phyloP scores from a whole-genome alignment of 2,888 invertebrate genomes.

The Deilephila elpenor region DNA sequence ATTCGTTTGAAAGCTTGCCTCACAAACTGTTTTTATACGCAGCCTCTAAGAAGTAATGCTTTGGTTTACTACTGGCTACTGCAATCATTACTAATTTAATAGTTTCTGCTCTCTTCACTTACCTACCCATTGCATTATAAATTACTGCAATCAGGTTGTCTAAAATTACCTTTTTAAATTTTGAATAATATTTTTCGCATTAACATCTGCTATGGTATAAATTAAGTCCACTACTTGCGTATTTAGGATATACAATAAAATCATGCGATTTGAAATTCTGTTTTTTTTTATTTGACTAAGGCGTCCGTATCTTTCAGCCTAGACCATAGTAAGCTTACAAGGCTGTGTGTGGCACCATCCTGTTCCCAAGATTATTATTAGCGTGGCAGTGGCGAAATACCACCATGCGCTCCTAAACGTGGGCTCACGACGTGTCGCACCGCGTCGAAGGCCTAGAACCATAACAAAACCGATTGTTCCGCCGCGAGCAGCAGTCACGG shows the following conservation, averaged over 20 bases:
- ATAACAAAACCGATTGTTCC: conserved; percentile 59
- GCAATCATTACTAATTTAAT: neutral
- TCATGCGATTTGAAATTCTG: no score
- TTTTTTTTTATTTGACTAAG: neutral
- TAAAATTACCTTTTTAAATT: no score
- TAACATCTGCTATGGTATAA: no score
- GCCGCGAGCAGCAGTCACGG: conserved; percentile 40
- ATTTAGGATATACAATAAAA: no score
- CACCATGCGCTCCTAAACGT: conserved; percentile 39
- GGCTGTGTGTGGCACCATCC: neutral
- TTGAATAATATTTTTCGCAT: no score
- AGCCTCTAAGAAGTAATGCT: neutral
- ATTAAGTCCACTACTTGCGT: no score
- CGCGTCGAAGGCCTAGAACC: conserved; percentile 55
- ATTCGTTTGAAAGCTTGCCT: neutral
- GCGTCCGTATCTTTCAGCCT: neutral
- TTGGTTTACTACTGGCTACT: neutral
- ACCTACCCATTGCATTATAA: neutral
- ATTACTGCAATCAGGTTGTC: no score
- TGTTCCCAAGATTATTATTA: conserved; percentile 30
- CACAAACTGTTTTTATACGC: neutral
- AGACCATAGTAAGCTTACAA: no score
- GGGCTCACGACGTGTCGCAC: conserved; percentile 22
- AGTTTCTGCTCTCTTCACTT: no score
- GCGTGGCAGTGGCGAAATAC: conserved; percentile 41